Evolutionary conservation across 2,113 vertebrate genomes (phyloP), one percentile per base, ranked within the genome.

Genomic region (Eptatretus burgeri): DNA sequence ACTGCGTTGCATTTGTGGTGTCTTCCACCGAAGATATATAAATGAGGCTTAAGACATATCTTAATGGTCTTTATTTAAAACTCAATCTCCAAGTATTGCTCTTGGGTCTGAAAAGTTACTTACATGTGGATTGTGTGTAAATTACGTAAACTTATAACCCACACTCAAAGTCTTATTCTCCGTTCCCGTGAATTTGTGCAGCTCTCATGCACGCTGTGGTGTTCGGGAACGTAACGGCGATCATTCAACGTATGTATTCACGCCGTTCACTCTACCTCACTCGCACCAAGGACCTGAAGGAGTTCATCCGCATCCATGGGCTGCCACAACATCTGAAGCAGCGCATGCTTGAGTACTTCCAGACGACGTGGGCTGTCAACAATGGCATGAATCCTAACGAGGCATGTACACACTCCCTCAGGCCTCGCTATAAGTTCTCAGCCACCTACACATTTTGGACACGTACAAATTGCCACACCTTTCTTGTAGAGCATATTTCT

Each of bases 181-280:
- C 49, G 27, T 10, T 64, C 51, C 49, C 63, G 50, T 64, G 2
- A 49, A 51, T 20, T 68, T 14, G 66, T 67, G 11, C 74, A 94
- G 88, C 89, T 0, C 72, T 96, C 73, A 94, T 96, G 89, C 89
- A 94, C 2, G 88, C 89, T 0, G 85, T 96, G 50, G 88, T 96
- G 66, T 96, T 96, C 1, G 89, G 89, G 27, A 94, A 94, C 0
- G 88, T 93, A 66, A 94, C 88, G 0, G 89, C 89, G 74, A 91
- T 96, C 73, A 94, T 96, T 75, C 89, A 96, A 77, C 86, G 88
- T 71, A 91, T 96, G 89, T 93, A 96, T 70, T 87, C 84, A 0
- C 81, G 89, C 2, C 85, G 86, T 50, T 94, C 88, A 0, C 82
- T 93, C 69, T 96, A 96, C 74, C 89, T 94, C 76, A 85, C 82